These are phyloP conservation scores for Pipistrellus pygmaeus DNA, from an alignment of 2,797 vertebrate species.

Conservation along the genomic window DNA sequence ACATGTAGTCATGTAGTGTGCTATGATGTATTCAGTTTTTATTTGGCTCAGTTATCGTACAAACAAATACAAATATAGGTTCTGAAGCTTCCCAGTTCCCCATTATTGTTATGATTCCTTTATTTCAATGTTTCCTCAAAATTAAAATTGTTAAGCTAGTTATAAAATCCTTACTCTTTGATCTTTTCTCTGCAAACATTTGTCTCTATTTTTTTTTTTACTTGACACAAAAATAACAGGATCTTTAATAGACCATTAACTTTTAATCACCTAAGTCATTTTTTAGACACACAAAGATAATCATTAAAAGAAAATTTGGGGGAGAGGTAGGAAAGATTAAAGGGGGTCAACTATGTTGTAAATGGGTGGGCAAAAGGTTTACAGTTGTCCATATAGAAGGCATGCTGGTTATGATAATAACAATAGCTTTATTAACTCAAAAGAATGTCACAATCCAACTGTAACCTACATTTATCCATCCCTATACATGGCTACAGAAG, in stretches of 20 bases:
- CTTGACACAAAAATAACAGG: constrained; percentile 33
- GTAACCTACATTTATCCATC: neutral
- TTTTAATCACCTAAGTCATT: constrained; percentile 44
- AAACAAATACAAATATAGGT: neutral
- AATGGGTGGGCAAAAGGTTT: neutral
- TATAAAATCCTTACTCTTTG: constrained; percentile 41
- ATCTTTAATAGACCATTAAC: constrained; percentile 23
- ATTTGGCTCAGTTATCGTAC: constrained; percentile 14
- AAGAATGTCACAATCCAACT: neutral
- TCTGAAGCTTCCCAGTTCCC: neutral
- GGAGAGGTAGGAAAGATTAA: neutral
- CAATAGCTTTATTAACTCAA: neutral
- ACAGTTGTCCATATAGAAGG: neutral
- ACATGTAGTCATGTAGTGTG: neutral
- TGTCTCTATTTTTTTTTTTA: constrained; percentile 42
- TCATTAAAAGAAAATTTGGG: neutral
- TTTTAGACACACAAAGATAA: constrained; percentile 43
- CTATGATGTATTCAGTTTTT: neutral
- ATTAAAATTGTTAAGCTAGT: neutral
- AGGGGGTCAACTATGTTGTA: neutral
- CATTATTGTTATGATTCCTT: neutral
- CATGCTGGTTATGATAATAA: neutral
- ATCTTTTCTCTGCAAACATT: constrained; percentile 44
- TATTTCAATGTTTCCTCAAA: constrained; percentile 31
- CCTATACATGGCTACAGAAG: neutral